A percentile compares a stretch with the other conserved stretches of the same genome.
Conservation (phyloP, 2,888 invertebrate genomes). For the Chironomus tentans region DNA sequence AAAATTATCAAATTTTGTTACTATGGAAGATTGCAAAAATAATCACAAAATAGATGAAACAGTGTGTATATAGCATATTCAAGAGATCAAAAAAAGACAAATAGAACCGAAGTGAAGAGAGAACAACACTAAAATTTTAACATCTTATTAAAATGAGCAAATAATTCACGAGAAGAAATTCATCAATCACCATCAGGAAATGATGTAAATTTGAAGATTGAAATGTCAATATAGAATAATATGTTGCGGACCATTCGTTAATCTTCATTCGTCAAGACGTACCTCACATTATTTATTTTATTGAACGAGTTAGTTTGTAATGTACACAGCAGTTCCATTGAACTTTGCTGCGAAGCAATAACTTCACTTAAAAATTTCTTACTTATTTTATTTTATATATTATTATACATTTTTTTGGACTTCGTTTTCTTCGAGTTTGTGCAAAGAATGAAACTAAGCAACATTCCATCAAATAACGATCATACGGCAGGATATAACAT, state of each 20-base stretch:
- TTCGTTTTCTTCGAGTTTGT: background rate
- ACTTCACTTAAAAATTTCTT: background rate
- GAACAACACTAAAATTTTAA: background rate
- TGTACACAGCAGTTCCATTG: background rate
- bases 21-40: too few relatives aligned
- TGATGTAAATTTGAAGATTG: background rate
- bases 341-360: background rate
- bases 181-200: background rate
- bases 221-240: background rate
- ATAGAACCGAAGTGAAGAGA: background rate
- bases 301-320: background rate
- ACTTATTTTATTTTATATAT: too few relatives aligned
- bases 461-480: conserved; percentile 8
- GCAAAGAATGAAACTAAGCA: background rate
- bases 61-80: too few relatives aligned
- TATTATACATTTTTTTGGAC: too few relatives aligned
- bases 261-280: background rate
- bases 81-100: background rate
- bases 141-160: background rate
- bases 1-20: too few relatives aligned
- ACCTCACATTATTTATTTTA: background rate
- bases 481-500: conserved; percentile 23
- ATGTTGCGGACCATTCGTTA: background rate
- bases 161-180: background rate
- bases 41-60: too few relatives aligned